Evolutionary conservation across 2,888 invertebrate genomes (phyloP), one percentile per base, ranked within the genome.

Genomic region (Norana najaformis): DNA sequence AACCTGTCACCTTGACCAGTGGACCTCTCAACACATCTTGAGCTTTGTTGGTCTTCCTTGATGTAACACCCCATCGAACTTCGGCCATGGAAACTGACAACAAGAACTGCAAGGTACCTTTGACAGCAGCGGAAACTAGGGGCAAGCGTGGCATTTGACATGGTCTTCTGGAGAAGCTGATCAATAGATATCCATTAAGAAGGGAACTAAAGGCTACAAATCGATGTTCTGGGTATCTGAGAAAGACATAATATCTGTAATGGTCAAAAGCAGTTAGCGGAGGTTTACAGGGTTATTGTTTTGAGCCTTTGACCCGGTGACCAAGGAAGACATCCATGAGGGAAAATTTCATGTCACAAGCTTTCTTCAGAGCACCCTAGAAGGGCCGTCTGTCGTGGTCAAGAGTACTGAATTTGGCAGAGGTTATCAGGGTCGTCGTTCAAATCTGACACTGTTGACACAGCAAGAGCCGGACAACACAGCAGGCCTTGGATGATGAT

Each of bases 1-100:
- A 85, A 85, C 85, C 85, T 85, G 85, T 85, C 85, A 85, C 85
- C 85, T 85, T 85, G 36, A 85, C 85, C 85, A 35, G 35, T 85
- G 85, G 85, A 35, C 34, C 85, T 85, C 85, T 85, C 85, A 85
- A 85, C 35, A 85, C 85, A 85, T 37, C 36, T 85, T 36, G 85
- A 85, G 36, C 85, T 85, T 69, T 85, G 36, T 37, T n/a, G 85
- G 85, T 85, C 85, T 85, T 85, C 85, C 34, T 85, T 36, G 36
- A 85, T 37, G 37, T 37, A 85, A 35, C 85, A 85, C 36, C 36
- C 85, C 85, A 85, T 85, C 30, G 35, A 35, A 35, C 85, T 85
- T 37, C 37, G 85, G 85, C 36, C 85, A 35, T 85, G 85, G 85
- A 85, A 36, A 35, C 30, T 35, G 83, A 83, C 35, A 83, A 23